Base-by-base conservation (phyloP, 2,888 invertebrate species). In the Aphodius sticticus region DNA sequence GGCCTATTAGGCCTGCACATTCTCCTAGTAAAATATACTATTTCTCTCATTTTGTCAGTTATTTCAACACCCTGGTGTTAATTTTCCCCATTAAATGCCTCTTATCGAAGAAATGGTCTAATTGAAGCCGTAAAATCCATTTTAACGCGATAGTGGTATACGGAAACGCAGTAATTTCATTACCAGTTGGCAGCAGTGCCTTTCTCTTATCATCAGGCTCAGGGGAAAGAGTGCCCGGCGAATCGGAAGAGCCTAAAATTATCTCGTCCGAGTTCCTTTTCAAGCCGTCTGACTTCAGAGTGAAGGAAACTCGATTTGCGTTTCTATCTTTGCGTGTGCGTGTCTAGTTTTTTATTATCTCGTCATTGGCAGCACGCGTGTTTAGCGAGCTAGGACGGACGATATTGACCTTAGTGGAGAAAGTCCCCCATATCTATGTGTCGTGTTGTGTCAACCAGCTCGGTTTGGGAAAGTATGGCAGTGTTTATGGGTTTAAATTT, bases 171-270 rank as follows among this genome's bases (percentile, higher is more conserved):
- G 26, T 26, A 26, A 26, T 26, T 26, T 26, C 3, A 26, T 26
- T 26, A 26, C 26, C 26, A 26, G 53, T 53, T 53, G 53, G 7
- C 53, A 53, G 53, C 53, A 53, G 9, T 53, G 53, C 53, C 26
- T 53, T 53, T 53, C 53, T 53, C 53, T 53, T 53, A 53, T 53
- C 53, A 53, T 7, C 53, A 5, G 4, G 53, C 12, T 53, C 7
- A 1, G 53, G 53, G 53, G 53, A 53, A 53, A 53, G 53, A 53
- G 2, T 53, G 53, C 4, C 53, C 12, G 53, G 9, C 12, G 53
- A 53, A 53, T 53, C 53, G 53, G 53, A 53, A 53, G 53, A 53
- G 53, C 53, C 53, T 53, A 53, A 53, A 53, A 53, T 53, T 53
- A 53, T 53, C 53, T 53, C 53, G 53, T 53, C 53, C 53, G 53